Conservation (phyloP, 30 jellyfish, hydroid and myxozoan species). For the Sanderia malayensis region DNA sequence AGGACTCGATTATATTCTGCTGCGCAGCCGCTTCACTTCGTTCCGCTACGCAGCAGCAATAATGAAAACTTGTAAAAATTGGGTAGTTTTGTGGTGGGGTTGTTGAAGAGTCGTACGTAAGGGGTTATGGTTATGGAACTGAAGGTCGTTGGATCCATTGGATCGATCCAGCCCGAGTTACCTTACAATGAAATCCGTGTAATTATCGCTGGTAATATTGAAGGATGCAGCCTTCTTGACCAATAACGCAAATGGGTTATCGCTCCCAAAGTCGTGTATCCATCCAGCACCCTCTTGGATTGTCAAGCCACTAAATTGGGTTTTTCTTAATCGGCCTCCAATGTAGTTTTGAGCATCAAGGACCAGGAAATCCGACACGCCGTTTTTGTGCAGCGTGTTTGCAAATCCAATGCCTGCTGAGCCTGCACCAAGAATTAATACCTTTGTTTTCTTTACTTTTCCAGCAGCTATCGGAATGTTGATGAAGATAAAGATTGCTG, state of each 20-base stretch:
- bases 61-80: too few relatives aligned
- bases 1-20: too few relatives aligned
- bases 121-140: too few relatives aligned
- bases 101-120: too few relatives aligned
- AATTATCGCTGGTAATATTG: conserved; percentile 28
- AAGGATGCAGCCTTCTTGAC: conserved; percentile 33
- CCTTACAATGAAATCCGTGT: conserved; percentile 55
- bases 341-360: conserved; percentile 76
- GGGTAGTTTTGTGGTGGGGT: too few relatives aligned
- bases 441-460: conserved; percentile 17
- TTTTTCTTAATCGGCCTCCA: conserved; percentile 76
- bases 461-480: neutral
- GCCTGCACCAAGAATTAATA: conserved; percentile 66
- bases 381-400: conserved; percentile 29
- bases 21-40: too few relatives aligned
- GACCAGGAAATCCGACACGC: conserved; percentile 56
- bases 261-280: conserved; percentile 63
- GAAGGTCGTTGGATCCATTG: too few relatives aligned
- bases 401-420: conserved; percentile 77
- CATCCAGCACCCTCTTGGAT: conserved; percentile 95
- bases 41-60: too few relatives aligned
- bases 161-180: too few relatives aligned
- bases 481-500: too few relatives aligned
- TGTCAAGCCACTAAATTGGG: conserved; percentile 42
- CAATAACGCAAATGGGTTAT: conserved; percentile 28